Evolutionary conservation across 2,113 vertebrate species (phyloP).

Genomic region (Tapirus terrestris): DNA sequence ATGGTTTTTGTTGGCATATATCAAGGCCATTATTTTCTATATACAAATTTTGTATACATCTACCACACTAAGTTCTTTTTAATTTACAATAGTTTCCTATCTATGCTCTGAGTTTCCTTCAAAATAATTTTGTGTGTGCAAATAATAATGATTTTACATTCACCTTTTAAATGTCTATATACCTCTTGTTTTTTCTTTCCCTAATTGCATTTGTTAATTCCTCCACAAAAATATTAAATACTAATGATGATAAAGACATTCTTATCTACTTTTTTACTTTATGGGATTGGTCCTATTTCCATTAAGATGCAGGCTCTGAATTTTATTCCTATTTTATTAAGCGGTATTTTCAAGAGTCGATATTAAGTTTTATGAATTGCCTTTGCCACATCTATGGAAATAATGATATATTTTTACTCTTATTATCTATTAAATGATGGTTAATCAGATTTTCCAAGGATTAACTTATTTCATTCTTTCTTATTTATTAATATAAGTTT

Average conservation of each 20-base stretch:
- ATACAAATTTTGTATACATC: background rate
- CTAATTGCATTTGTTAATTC: background rate
- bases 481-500: background rate
- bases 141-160: background rate
- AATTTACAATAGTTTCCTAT: background rate
- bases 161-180: background rate
- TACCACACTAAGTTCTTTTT: background rate
- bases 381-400: background rate
- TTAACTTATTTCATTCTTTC: background rate
- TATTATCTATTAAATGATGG: background rate
- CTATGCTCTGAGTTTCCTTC: background rate
- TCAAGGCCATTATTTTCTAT: background rate
- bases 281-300: background rate
- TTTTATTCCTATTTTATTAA: background rate
- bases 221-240: constrained; percentile 11
- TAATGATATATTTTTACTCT: background rate
- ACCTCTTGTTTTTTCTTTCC: background rate
- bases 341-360: background rate
- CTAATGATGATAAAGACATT: background rate
- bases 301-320: background rate
- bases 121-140: background rate
- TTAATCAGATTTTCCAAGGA: background rate
- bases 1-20: background rate
- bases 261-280: background rate
- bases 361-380: background rate